A percentile compares a stretch with the other conserved stretches of the same genome.
phyloP scores from a whole-genome alignment of 2,888 invertebrate genomes.

The Pomacea canaliculata region DNA sequence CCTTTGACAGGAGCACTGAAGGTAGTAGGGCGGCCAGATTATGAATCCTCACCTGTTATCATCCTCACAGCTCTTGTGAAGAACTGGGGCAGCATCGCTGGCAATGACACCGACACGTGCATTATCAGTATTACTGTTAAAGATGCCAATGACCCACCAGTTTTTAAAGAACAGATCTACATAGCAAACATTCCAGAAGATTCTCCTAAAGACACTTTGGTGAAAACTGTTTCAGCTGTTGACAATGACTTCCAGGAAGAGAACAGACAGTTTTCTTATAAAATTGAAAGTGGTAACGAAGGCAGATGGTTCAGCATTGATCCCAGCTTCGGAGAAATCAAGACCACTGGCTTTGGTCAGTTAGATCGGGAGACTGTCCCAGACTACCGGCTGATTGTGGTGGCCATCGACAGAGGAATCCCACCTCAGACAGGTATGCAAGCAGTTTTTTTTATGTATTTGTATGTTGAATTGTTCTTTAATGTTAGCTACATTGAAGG shows the following conservation, averaged over 20 bases:
- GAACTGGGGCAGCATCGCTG: conserved; percentile 91
- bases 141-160: conserved; percentile 96
- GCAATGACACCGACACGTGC: conserved; percentile 95
- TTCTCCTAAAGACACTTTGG: conserved; percentile 80
- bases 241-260: conserved; percentile 56
- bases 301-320: conserved; percentile 46
- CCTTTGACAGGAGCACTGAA: conserved; percentile 84
- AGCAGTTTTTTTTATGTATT: background rate
- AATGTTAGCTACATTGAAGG: too few species aligned
- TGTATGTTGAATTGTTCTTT: too few species aligned
- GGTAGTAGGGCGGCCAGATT: conserved; percentile 80
- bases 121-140: conserved; percentile 89
- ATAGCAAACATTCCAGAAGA: conserved; percentile 82
- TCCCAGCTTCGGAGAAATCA: conserved; percentile 46
- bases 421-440: conserved; percentile 60
- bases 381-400: conserved; percentile 55
- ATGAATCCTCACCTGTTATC: conserved; percentile 57
- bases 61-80: conserved; percentile 90
- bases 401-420: conserved; percentile 56
- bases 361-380: conserved; percentile 59
- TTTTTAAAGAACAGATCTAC: conserved; percentile 85
- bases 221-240: conserved; percentile 86
- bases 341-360: conserved; percentile 44
- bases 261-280: conserved; percentile 56
- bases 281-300: conserved; percentile 51